Evolutionary conservation across 2,888 invertebrate genomes (phyloP), one percentile per base, ranked within the genome.

Genomic region (Drosophila tanythrix): DNA sequence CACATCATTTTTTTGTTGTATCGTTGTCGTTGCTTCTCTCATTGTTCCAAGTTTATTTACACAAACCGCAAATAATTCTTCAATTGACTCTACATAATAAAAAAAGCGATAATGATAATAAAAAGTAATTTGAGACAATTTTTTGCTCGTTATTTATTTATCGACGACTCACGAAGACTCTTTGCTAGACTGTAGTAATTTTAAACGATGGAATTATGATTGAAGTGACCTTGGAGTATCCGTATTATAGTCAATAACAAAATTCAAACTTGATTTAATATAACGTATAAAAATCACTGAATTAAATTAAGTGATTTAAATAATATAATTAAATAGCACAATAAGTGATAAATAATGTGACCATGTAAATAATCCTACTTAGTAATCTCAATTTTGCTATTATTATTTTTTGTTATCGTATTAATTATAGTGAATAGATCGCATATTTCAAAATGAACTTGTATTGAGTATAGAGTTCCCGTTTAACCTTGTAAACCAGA

Each of bases 41-140:
- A 50, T 65, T 55, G 70, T 62, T 46, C 27, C 55, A 60, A 63
- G 78, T 82, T 71, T 53, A 82, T 80, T 79, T 65, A 43, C 46
- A 27, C 60, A 56, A 65, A 55, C 70, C 70, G 53, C 76, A 88
- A 79, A 79, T 69, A 61, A n/a, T 62, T 72, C 73, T 68, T 70
- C 72, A 70, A 66, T 75, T 83, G 72, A 81, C 59, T 70, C 59
- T 57, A 50, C 61, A 52, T 46, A 57, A 60, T 53, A 69, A 56
- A 72, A 72, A 46, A 66, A 65, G 38, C 56, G 68, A 68, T 46
- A 64, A n/a, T 35, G 35, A 51, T 51, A 53, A 51, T 52, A 63
- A 48, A 59, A 38, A 60, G 36, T 27, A 48, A 46, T 55, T 53
- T 62, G 25, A 21, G 21, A 33, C 2, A 13, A 27, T 56, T 38